Percentiles rank a stretch among this genome's conserved stretches.
Conservation (phyloP, 2,797 vertebrate genomes). For the Cynodonichthys magdalenae region DNA sequence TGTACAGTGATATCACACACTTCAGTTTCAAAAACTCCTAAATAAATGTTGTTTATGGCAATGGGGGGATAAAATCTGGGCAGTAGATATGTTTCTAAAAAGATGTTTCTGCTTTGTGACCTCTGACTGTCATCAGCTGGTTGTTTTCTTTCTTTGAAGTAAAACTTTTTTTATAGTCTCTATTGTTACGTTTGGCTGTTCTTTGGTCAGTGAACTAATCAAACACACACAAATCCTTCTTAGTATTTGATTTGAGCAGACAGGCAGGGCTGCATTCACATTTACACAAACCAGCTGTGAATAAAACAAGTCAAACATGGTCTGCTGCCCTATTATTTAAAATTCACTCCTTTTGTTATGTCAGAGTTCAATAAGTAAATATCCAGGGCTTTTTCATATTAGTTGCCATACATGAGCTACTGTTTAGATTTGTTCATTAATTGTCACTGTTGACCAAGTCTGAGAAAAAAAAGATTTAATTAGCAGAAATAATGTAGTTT, state of each 20-base stretch:
- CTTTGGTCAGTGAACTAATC: constrained; percentile 35
- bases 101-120: constrained; percentile 11
- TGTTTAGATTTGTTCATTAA: constrained; percentile 30
- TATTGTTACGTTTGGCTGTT: constrained; percentile 40
- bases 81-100: constrained; percentile 2
- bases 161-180: constrained; percentile 41
- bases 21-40: constrained; percentile 40
- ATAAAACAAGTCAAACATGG: too few relatives aligned
- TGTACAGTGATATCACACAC: constrained; percentile 43
- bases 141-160: constrained; percentile 51
- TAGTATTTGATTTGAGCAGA: constrained; percentile 31
- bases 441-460: neutral
- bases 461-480: constrained; percentile 22
- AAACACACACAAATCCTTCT: constrained; percentile 36
- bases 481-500: constrained; percentile 21
- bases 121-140: constrained; percentile 18
- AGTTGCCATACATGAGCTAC: constrained; percentile 11
- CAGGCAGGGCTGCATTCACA: neutral
- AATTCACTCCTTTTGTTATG: neutral
- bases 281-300: too few relatives aligned
- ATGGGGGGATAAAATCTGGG: constrained; percentile 21
- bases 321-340: too few relatives aligned
- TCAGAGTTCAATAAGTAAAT: constrained; percentile 6
- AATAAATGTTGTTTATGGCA: constrained; percentile 23
- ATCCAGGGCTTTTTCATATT: neutral